Conservation (phyloP, 2,888 invertebrate species). For the Trichacis sp. region DNA sequence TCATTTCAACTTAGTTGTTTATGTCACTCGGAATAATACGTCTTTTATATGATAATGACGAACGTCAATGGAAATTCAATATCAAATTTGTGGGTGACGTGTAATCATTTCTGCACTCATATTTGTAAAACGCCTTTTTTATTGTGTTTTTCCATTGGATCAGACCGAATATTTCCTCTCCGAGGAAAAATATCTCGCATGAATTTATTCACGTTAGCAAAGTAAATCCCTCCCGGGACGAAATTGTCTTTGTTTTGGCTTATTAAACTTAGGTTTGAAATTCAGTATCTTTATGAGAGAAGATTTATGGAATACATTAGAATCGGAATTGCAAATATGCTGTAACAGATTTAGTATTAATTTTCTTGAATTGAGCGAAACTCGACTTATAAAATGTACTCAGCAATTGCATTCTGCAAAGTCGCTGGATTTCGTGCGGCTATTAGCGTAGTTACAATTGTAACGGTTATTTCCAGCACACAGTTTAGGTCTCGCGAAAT, state of each 20-base stretch:
- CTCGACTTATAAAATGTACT: neutral
- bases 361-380: neutral
- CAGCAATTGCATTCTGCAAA: neutral
- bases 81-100: too few species aligned
- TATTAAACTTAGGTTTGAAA: neutral
- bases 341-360: neutral
- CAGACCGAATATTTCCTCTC: neutral
- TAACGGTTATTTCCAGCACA: neutral
- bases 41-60: neutral
- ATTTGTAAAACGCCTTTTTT: neutral
- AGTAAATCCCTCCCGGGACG: neutral
- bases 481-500: neutral
- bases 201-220: neutral
- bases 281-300: neutral
- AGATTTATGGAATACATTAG: constrained; percentile 9
- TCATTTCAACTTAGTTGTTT: neutral
- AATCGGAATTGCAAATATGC: constrained; percentile 4
- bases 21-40: neutral
- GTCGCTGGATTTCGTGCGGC: neutral
- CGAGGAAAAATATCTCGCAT: neutral
- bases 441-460: neutral
- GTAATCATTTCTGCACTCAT: too few species aligned
- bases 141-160: too few species aligned
- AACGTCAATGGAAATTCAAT: neutral
- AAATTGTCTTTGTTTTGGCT: neutral